Evolutionary conservation across 2,888 invertebrate genomes (phyloP).

Genomic region (Ophion obscuratus): DNA sequence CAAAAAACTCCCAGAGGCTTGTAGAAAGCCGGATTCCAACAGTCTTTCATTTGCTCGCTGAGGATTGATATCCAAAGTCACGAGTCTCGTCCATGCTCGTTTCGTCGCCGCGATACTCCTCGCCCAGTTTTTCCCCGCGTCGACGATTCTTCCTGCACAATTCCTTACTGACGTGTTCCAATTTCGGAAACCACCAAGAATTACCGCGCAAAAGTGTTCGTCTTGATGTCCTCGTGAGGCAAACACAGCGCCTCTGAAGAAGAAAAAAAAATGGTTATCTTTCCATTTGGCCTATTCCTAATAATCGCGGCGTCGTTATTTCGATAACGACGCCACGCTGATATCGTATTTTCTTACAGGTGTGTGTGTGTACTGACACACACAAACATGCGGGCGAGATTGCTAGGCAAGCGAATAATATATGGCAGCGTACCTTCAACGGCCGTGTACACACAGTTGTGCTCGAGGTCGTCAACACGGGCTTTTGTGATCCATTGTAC

Average conservation of each 20-base stretch:
- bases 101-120: slow-evolving; percentile 64
- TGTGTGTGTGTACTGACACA: background rate
- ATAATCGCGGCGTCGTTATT: too few relatives aligned
- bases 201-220: slow-evolving; percentile 70
- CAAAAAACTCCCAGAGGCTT: slow-evolving; percentile 30
- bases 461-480: slow-evolving; percentile 21
- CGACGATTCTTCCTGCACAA: slow-evolving; percentile 68
- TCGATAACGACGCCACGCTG: slow-evolving; percentile 1
- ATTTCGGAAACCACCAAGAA: slow-evolving; percentile 73
- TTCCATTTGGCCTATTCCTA: background rate
- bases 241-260: slow-evolving; percentile 69
- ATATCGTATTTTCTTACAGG: slow-evolving; percentile 7
- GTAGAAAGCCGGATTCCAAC: slow-evolving; percentile 62
- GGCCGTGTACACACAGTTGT: slow-evolving; percentile 55
- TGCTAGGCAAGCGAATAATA: background rate
- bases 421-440: slow-evolving; percentile 49
- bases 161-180: slow-evolving; percentile 75
- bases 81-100: slow-evolving; percentile 73
- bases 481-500: slow-evolving; percentile 23
- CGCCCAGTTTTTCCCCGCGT: slow-evolving; percentile 59
- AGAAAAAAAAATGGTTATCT: background rate
- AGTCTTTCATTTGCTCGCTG: slow-evolving; percentile 68
- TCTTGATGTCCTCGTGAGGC: slow-evolving; percentile 66
- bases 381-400: background rate
- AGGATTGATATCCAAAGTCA: slow-evolving; percentile 79